These are phyloP conservation scores for Bathynomus jamesi DNA, from an alignment of 1,140 invertebrate species.

Conservation along the genomic window DNA sequence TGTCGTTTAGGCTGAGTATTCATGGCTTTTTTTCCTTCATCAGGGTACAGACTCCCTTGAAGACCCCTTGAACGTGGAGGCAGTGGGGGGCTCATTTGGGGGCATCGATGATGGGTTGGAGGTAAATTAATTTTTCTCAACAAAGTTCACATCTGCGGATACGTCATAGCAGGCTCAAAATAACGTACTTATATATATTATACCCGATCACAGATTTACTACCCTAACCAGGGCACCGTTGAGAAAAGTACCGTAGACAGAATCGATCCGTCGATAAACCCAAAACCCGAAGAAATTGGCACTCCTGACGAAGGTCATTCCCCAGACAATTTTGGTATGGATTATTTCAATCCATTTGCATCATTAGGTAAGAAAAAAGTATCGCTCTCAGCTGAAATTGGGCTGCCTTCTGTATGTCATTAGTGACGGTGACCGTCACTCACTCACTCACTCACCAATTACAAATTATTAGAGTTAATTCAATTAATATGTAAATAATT, in stretches of 20 bases:
- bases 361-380: background rate
- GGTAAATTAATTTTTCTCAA: background rate
- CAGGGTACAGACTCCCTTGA: background rate
- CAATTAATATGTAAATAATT: background rate
- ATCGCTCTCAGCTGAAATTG: background rate
- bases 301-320: background rate
- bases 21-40: no score
- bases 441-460: background rate
- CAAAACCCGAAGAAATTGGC: background rate
- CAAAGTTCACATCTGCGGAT: background rate
- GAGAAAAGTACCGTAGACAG: background rate
- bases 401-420: background rate
- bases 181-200: background rate
- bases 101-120: constrained; percentile 14
- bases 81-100: constrained; percentile 5
- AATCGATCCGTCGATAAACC: background rate
- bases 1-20: no score
- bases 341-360: background rate
- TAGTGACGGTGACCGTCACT: background rate
- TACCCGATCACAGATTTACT: background rate
- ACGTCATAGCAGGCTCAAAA: no score
- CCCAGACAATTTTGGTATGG: background rate
- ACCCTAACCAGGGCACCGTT: background rate
- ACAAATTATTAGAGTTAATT: background rate
- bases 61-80: background rate